Conservation (phyloP, 2,888 invertebrate species). For the Amorpha juglandis region DNA sequence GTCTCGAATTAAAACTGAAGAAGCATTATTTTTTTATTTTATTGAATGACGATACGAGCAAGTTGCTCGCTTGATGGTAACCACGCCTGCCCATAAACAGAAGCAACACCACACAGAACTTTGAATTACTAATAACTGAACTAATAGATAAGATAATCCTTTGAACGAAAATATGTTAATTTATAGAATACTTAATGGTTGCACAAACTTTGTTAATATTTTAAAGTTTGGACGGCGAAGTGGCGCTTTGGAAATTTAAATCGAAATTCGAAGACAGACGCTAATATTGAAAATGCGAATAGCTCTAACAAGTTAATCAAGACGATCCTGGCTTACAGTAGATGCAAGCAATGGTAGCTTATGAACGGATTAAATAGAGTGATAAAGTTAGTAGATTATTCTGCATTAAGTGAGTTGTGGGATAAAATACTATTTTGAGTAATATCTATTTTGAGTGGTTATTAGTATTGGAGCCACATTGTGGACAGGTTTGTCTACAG, state of each 20-base stretch:
- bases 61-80: too few relatives aligned
- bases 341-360: background rate
- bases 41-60: background rate
- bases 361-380: background rate
- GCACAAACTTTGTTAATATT: slow-evolving; percentile 15
- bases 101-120: too few relatives aligned
- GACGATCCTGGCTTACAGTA: background rate
- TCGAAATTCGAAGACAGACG: slow-evolving; percentile 11
- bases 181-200: slow-evolving; percentile 21
- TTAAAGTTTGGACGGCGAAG: slow-evolving; percentile 12
- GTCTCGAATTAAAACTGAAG: background rate
- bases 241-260: slow-evolving; percentile 6
- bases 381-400: background rate
- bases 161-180: slow-evolving; percentile 19
- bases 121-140: too few relatives aligned
- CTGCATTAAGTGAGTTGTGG: too few relatives aligned
- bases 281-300: slow-evolving; percentile 14
- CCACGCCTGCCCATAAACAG: too few relatives aligned
- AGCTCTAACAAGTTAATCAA: background rate
- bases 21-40: background rate
- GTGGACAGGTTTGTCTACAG: too few relatives aligned
- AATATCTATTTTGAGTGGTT: too few relatives aligned
- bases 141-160: slow-evolving; percentile 15
- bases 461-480: too few relatives aligned
- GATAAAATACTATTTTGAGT: too few relatives aligned